phyloP scores from a whole-genome alignment of 2,113 vertebrate genomes.

The Aphyosemion australe region DNA sequence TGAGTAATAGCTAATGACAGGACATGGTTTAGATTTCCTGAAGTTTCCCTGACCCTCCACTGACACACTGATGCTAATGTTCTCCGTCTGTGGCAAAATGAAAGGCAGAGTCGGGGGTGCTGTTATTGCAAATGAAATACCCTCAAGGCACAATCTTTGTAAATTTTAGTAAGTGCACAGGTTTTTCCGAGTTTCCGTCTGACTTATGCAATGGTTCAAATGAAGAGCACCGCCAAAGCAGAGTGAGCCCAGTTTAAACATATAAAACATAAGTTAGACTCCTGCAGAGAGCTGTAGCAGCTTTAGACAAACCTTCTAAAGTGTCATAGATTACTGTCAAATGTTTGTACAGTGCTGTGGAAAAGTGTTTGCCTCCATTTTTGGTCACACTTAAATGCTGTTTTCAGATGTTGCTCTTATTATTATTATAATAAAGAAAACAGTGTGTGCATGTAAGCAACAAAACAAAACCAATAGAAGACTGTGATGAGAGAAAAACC shows the following conservation, averaged over 20 bases:
- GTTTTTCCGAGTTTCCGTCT: constrained; percentile 45
- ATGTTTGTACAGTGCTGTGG: constrained; percentile 11
- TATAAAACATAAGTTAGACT: constrained; percentile 4
- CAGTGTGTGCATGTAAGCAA: too few relatives aligned
- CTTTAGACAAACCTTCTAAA: not conserved
- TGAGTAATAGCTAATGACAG: constrained; percentile 15
- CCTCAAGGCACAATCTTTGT: constrained; percentile 46
- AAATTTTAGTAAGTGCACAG: constrained; percentile 11
- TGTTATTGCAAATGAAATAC: constrained; percentile 22
- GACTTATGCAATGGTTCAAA: constrained; percentile 39
- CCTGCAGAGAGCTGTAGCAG: constrained; percentile 17
- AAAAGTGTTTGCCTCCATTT: too few relatives aligned
- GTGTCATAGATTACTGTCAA: constrained; percentile 28
- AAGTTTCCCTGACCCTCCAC: constrained; percentile 30
- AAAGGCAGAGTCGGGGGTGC: constrained; percentile 9
- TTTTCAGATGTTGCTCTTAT: too few relatives aligned
- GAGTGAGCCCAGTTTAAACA: constrained; percentile 7
- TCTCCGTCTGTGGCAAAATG: constrained; percentile 10
- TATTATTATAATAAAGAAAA: too few relatives aligned
- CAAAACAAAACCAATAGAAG: too few relatives aligned
- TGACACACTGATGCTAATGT: constrained; percentile 7
- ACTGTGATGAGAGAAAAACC: too few relatives aligned
- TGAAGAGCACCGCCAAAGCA: constrained; percentile 14
- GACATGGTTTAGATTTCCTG: constrained; percentile 50
- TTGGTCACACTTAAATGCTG: too few relatives aligned